phyloP scores from a whole-genome alignment of 2,888 invertebrate genomes.

The Penaeus monodon region DNA sequence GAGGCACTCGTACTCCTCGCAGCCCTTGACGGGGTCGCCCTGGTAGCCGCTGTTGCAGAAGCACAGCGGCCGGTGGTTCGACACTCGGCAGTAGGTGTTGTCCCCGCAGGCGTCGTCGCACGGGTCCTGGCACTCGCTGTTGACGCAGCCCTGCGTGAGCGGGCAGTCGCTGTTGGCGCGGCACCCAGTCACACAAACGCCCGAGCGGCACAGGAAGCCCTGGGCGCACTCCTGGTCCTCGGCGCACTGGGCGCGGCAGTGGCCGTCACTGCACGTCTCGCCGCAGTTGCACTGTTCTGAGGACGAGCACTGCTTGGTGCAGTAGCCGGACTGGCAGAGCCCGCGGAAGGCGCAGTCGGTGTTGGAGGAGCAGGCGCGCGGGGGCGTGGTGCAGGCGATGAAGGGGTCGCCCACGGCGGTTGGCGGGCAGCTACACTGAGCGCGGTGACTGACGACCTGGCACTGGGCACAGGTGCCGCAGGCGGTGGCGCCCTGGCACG shows the following conservation, averaged over 20 bases:
- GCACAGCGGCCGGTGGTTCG: conserved; percentile 77
- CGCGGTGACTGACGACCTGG: conserved; percentile 82
- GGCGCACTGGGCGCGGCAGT: conserved; percentile 83
- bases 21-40: conserved; percentile 84
- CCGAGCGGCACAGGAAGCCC: conserved; percentile 80
- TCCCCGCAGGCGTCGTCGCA: conserved; percentile 74
- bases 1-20: conserved; percentile 74
- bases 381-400: conserved; percentile 81
- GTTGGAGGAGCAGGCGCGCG: conserved; percentile 74
- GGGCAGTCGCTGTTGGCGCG: conserved; percentile 84
- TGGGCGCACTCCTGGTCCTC: conserved; percentile 82
- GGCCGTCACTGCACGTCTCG: conserved; percentile 81
- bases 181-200: conserved; percentile 81
- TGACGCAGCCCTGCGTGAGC: conserved; percentile 81
- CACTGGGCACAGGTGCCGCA: conserved; percentile 90
- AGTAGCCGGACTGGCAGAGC: conserved; percentile 79
- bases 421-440: conserved; percentile 86
- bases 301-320: conserved; percentile 78
- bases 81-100: conserved; percentile 71
- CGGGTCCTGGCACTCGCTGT: conserved; percentile 74
- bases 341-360: conserved; percentile 73
- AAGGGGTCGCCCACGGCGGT: conserved; percentile 87
- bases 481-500: conserved; percentile 80
- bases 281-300: conserved; percentile 84
- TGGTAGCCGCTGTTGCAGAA: conserved; percentile 85